Evolutionary conservation across 2,888 invertebrate genomes (phyloP).

Genomic region (Stenolophus ochropezus): DNA sequence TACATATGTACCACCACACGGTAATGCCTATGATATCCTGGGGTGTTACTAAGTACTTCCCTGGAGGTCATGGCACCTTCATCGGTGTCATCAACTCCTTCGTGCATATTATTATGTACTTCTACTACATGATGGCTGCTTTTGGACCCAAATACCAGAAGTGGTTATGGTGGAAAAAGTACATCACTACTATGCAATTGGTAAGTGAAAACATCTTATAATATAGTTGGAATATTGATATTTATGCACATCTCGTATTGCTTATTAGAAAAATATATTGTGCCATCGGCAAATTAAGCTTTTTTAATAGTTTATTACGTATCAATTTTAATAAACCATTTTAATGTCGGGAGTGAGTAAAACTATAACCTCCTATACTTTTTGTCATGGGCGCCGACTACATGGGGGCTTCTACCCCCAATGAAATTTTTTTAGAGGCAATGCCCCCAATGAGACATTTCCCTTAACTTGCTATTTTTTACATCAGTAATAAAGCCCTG

Average conservation of each 20-base stretch:
- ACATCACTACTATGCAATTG: constrained; percentile 87
- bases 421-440: too few relatives aligned
- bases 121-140: constrained; percentile 85
- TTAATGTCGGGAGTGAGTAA: too few relatives aligned
- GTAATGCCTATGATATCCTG: constrained; percentile 96
- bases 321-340: too few relatives aligned
- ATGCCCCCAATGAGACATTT: too few relatives aligned
- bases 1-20: constrained; percentile 95
- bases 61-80: constrained; percentile 82
- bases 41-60: constrained; percentile 92
- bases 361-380: too few relatives aligned
- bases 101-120: constrained; percentile 89
- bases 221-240: neutral
- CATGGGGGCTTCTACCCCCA: too few relatives aligned
- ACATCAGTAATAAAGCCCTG: too few relatives aligned
- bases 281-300: neutral
- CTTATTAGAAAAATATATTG: neutral
- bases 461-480: too few relatives aligned
- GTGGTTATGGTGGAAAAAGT: constrained; percentile 90
- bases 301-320: too few relatives aligned
- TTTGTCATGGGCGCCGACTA: too few relatives aligned
- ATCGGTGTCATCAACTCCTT: constrained; percentile 84
- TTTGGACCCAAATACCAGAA: constrained; percentile 84
- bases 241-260: neutral
- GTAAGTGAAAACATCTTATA: constrained; percentile 72